Evolutionary conservation across 2,113 vertebrate species (phyloP), one percentile per base, ranked within the genome.

Genomic region (Oxyura jamaicensis): DNA sequence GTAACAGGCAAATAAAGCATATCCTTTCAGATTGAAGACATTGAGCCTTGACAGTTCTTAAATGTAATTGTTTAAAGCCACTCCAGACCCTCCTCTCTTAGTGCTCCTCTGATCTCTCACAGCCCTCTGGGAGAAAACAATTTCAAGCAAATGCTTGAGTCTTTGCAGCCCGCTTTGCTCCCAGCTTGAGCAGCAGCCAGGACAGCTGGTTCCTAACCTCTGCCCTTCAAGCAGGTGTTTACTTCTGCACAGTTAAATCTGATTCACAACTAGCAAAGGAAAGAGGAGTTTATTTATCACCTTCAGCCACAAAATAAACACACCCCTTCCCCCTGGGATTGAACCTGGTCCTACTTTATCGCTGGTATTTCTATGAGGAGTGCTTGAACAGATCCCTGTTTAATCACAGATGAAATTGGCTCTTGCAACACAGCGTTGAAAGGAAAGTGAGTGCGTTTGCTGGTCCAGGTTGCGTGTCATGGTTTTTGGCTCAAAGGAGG

Each of bases 161-260:
- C 75, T 82, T 89, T 79, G 50, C 90, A 92, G 60, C 13, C 75
- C 69, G 41, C 78, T 58, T 22, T 83, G 33, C 79, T 95, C 91
- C 81, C 75, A 79, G 71, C 42, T 91, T 83, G 89, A 91, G 84
- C 91, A 65, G 67, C 55, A 56, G 82, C 91, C 94, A 91, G 86
- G 78, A 59, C 81, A 96, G 75, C 91, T 96, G 95, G 79, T 18
- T 89, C 48, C 73, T 13, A 48, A 84, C 23, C 50, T 68, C 48
- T 88, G 75, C 80, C 68, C 79, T 53, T 31, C 23, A 22, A 73
- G 88, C 92, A 94, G 79, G 92, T 69, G 72, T n/a, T 88, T 50
- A 68, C 90, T 90, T 63, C 82, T 55, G 76, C 63, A 26, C 41
- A 50, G 50, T 25, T 23, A 22, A n/a, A 83, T 41, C 33, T 35